Evolutionary conservation across 1,140 invertebrate genomes (phyloP).

Genomic region (Aplysia californica): DNA sequence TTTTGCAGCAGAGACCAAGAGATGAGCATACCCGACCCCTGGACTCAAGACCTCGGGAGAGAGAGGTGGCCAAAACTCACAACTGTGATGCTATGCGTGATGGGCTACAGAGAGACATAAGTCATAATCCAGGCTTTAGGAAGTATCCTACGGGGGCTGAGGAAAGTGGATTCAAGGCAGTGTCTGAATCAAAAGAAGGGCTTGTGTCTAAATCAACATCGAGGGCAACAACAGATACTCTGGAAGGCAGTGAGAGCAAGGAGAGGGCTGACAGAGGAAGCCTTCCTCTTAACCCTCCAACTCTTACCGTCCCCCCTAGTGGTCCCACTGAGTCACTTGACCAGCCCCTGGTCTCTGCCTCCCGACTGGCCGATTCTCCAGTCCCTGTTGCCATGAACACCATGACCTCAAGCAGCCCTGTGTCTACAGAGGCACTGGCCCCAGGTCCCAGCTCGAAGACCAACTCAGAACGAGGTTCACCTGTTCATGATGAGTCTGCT

Average conservation of each 20-base stretch:
- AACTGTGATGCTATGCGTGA: background rate
- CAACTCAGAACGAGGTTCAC: conserved; percentile 4
- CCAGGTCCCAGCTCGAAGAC: background rate
- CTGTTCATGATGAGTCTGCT: conserved; percentile 15
- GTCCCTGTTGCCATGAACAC: background rate
- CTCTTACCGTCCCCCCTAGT: background rate
- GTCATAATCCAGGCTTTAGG: too few relatives aligned
- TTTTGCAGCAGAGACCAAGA: background rate
- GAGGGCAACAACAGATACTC: too few relatives aligned
- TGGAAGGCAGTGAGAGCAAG: too few relatives aligned
- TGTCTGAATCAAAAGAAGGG: too few relatives aligned
- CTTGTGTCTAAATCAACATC: too few relatives aligned
- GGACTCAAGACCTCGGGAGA: background rate
- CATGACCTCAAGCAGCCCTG: background rate
- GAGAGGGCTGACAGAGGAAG: too few relatives aligned
- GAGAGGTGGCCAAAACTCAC: background rate
- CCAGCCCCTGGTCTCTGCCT: too few relatives aligned
- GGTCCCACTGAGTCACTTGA: too few relatives aligned
- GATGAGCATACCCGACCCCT: background rate
- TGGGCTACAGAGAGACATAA: background rate
- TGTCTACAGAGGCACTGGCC: background rate
- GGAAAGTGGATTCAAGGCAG: too few relatives aligned
- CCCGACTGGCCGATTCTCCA: too few relatives aligned
- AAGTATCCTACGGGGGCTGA: too few relatives aligned
- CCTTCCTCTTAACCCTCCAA: background rate